These are phyloP conservation scores for Botia kubotai DNA, from an alignment of 2,797 vertebrate genomes.

Conservation along the genomic window DNA sequence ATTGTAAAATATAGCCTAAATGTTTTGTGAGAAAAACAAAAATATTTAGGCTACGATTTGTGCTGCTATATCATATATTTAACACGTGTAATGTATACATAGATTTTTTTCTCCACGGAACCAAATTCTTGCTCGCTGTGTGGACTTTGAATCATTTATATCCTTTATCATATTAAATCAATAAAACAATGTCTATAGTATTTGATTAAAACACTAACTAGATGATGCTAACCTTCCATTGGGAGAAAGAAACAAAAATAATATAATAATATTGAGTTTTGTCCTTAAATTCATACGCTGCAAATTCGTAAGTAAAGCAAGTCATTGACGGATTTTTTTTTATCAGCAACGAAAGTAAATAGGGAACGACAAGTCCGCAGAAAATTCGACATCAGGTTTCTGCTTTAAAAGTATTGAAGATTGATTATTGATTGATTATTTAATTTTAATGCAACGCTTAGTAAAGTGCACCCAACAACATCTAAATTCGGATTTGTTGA, in stretches of 20 bases:
- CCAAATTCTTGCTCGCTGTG: no score
- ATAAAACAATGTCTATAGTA: conserved; percentile 17
- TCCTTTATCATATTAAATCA: no score
- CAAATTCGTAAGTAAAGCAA: not conserved
- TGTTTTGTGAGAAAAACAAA: not conserved
- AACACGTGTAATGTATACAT: not conserved
- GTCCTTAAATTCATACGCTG: not conserved
- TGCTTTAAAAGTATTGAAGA: not conserved
- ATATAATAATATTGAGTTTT: not conserved
- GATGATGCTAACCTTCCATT: not conserved
- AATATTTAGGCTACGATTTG: not conserved
- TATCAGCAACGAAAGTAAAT: conserved; percentile 1
- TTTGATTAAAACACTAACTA: conserved; percentile 15
- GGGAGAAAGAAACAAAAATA: not conserved
- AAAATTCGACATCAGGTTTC: not conserved
- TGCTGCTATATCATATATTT: not conserved
- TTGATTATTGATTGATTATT: not conserved
- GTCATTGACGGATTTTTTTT: not conserved
- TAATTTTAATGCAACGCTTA: not conserved
- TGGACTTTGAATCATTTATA: conserved; percentile 23
- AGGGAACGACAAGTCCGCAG: not conserved
- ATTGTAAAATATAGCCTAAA: not conserved
- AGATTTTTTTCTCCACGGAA: no score
- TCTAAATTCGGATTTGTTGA: not conserved
- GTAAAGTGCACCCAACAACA: not conserved